phyloP scores from a whole-genome alignment of 2,113 vertebrate species.

The Pomatostomus ruficeps region DNA sequence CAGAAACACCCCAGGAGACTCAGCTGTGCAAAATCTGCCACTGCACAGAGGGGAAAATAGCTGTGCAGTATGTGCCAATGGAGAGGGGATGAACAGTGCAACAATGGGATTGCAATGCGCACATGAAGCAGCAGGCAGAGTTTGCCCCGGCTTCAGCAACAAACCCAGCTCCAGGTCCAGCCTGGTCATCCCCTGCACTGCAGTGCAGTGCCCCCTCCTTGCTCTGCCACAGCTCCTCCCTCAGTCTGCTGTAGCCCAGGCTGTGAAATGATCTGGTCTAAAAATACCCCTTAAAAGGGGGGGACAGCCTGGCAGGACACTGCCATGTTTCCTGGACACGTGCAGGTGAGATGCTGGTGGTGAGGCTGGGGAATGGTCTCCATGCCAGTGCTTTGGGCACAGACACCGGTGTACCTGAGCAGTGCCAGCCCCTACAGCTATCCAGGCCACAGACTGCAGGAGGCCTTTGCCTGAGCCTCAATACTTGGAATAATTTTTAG shows the following conservation, averaged over 20 bases:
- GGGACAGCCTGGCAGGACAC: neutral
- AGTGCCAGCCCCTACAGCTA: neutral
- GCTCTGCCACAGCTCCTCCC: neutral
- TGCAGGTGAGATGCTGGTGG: neutral
- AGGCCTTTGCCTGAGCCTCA: neutral
- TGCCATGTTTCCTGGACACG: neutral
- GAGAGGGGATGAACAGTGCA: neutral
- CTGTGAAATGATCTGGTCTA: neutral
- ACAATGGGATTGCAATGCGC: rapidly evolving
- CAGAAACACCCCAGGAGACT: neutral
- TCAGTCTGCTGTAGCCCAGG: neutral
- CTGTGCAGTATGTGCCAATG: rapidly evolving
- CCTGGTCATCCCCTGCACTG: neutral
- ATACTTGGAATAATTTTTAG: neutral
- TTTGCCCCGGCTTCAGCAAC: neutral
- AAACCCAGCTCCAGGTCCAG: neutral
- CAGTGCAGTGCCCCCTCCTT: neutral
- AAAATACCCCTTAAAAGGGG: neutral
- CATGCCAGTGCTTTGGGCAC: neutral
- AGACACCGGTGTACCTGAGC: neutral
- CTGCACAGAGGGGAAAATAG: neutral
- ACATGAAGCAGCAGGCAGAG: rapidly evolving
- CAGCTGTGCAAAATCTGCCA: neutral
- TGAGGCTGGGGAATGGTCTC: neutral
- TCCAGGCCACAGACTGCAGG: neutral